Evolutionary conservation across 2,113 vertebrate species (phyloP).

Genomic region (Neogale vison): DNA sequence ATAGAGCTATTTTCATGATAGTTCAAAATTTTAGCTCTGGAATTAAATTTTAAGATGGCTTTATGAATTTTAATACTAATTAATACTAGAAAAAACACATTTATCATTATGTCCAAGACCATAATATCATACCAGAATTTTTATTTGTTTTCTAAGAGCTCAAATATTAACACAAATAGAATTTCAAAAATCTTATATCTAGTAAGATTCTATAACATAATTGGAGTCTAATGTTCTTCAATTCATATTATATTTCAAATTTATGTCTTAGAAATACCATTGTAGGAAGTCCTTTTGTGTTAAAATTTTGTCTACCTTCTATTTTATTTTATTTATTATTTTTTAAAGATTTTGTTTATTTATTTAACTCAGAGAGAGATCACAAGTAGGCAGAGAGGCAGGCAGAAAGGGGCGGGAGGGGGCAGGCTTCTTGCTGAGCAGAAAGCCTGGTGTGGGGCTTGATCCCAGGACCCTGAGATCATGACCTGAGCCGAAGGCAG

Average conservation of each 20-base stretch:
- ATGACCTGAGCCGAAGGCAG: too few species aligned
- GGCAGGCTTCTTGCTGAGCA: too few species aligned
- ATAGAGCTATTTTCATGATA: not conserved
- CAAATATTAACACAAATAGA: not conserved
- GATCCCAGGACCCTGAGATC: too few species aligned
- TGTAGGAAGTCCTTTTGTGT: not conserved
- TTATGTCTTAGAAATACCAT: not conserved
- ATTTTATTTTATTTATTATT: not conserved
- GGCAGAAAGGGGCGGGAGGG: too few species aligned
- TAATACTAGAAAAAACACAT: not conserved
- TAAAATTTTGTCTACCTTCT: not conserved
- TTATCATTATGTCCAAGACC: not conserved
- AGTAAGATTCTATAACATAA: not conserved
- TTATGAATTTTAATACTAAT: not conserved
- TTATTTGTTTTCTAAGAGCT: not conserved
- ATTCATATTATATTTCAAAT: slow-evolving; percentile 5
- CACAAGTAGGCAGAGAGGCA: too few species aligned
- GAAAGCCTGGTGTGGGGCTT: too few species aligned
- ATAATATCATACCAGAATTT: not conserved
- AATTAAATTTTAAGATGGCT: not conserved
- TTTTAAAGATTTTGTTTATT: too few species aligned
- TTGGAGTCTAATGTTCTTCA: not conserved
- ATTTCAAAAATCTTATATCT: not conserved
- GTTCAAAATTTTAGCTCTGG: not conserved
- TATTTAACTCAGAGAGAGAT: too few species aligned